Evolutionary conservation across 30 jellyfish, hydroid and myxozoan species (phyloP), one percentile per base, ranked within the genome.

Genomic region (Aurelia sp.): DNA sequence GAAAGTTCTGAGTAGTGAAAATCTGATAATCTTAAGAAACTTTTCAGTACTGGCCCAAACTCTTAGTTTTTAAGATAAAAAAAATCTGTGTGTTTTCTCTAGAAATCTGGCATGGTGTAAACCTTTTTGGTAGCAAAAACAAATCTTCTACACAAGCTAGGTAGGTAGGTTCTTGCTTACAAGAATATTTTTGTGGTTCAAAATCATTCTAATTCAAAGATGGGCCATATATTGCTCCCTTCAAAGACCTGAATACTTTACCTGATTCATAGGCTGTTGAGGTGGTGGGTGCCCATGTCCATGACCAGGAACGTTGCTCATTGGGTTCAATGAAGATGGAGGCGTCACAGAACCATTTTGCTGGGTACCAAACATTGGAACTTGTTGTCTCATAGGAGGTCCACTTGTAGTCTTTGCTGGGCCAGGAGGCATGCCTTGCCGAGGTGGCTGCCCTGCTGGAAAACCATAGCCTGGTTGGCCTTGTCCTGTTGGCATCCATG

Each of bases 301-400:
- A n/a, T 37, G 31, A 41, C 50, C 30, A 40, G 80, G 66, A 17
- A 55, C 75, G 33, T 19, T 66, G 74, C 58, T 80, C 90, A 80
- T 44, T 82, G 91, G 91, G 50, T 82, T 82, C 66, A 66, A 63
- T 9, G 91, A 82, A 51, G 91, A 59, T 47, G 91, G 91, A 3
- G 91, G 91, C 30, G 91, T 82, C 6, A 59, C 81, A 16, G 69
- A 53, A 62, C 91, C 91, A 82, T 82, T 82, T 71, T 44, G 55
- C 55, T 82, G 91, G 64, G 86, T 40, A 82, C 85, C 73, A 61
- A 62, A 82, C 85, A 82, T 58, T 13, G 91, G 91, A 3, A 82
- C 71, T n/a, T 74, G 55, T 71, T 70, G 91, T 62, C 41, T 35
- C 73, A n/a, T 21, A 6, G 74, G 62, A 40, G 81, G 91, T 13